Base-by-base conservation (phyloP, 2,113 vertebrate species). In the Pedionomus torquatus region DNA sequence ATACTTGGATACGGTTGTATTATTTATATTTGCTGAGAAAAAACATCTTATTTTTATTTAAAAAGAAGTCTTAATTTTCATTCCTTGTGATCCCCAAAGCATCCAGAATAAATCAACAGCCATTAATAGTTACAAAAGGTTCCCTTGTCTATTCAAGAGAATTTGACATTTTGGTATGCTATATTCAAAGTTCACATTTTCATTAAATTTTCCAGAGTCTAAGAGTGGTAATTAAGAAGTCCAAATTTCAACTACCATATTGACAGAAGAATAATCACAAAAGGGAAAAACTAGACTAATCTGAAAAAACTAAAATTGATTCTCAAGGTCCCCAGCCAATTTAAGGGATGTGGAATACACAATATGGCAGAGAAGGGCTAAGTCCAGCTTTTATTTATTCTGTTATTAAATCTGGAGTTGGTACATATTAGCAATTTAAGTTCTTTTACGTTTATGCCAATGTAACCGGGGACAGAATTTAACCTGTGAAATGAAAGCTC, bases 141-240 rank as follows among this genome's bases (percentile, higher is more conserved):
- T 55, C 9, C 17, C n/a, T 76, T 77, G 55, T 57, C 43, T 81
- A 7, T 17, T n/a, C 48, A 14, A 78, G 44, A 55, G 33, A 84
- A 54, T 52, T 48, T 46, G 13, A 74, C 5, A 3, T 43, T 16
- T 90, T 79, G 78, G 20, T 65, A 13, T 43, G 12, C 61, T 85
- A 41, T 52, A 72, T 33, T 82, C 31, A 18, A 57, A 87, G 52
- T 82, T 74, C 69, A 72, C 11, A 13, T 55, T 88, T 91, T 74
- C 54, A 63, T 88, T 88, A 83, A 75, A 77, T 51, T 95, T 88
- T 63, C 26, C 79, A 83, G 75, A 95, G 80, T 69, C 44, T n/a
- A 85, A 24, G 23, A 88, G 43, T 17, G 57, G 19, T 83, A 72
- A 77, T 74, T 69, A 88, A 86, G 54, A 87, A 74, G 61, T 54